phyloP scores from a whole-genome alignment of 1,140 invertebrate genomes.

The Drosophila lowei region DNA sequence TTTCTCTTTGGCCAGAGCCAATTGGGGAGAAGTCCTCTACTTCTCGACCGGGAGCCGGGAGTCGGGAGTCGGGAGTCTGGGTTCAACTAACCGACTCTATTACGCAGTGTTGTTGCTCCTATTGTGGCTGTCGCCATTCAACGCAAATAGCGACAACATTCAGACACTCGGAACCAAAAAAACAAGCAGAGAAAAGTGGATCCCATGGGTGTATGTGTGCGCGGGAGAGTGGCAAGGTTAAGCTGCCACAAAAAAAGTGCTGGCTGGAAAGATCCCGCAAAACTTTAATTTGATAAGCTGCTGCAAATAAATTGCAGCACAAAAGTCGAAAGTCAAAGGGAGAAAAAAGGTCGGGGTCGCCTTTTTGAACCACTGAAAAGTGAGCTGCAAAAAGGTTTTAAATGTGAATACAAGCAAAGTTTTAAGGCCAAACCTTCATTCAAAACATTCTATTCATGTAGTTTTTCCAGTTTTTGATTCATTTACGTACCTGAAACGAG shows the following conservation, averaged over 20 bases:
- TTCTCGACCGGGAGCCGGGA: neutral
- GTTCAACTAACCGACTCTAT: conserved; percentile 72
- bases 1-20: conserved; percentile 10
- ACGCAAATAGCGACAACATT: conserved; percentile 78
- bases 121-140: conserved; percentile 56
- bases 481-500: conserved; percentile 61
- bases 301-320: conserved; percentile 60
- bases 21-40: conserved; percentile 17
- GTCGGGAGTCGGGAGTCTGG: neutral
- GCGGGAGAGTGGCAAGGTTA: conserved; percentile 46
- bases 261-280: conserved; percentile 60
- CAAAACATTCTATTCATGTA: no score
- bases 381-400: no score
- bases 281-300: conserved; percentile 79
- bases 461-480: neutral
- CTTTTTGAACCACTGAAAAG: no score
- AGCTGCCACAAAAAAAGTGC: conserved; percentile 62
- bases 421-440: no score
- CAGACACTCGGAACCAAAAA: conserved; percentile 36
- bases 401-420: no score
- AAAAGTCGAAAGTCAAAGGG: conserved; percentile 41
- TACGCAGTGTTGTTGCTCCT: conserved; percentile 54
- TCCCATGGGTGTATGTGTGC: neutral
- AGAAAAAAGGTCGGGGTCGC: neutral
- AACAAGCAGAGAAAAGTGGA: conserved; percentile 16